These are phyloP conservation scores for Wasmannia auropunctata DNA, from an alignment of 1,140 invertebrate species.

Conservation along the genomic window DNA sequence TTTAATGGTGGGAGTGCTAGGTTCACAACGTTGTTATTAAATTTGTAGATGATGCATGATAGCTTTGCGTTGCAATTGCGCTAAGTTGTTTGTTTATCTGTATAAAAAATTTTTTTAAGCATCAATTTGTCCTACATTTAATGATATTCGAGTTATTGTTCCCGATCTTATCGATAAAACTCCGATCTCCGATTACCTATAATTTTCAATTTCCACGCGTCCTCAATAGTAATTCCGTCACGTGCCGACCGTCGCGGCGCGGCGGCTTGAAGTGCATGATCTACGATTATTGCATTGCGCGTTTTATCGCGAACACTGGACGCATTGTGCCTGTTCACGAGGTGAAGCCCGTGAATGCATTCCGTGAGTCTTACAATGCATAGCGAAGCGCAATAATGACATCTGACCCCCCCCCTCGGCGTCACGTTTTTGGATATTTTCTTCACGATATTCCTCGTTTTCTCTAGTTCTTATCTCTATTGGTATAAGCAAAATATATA, in stretches of 20 bases:
- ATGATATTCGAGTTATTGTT: not conserved
- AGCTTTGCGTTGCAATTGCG: not conserved
- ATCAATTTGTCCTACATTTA: not conserved
- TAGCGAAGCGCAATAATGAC: conserved; percentile 23
- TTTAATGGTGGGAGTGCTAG: too few relatives aligned
- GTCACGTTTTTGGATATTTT: conserved; percentile 16
- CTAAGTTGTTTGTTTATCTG: not conserved
- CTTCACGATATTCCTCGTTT: not conserved
- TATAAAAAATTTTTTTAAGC: not conserved
- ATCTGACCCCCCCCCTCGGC: not conserved
- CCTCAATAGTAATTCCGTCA: conserved; percentile 27
- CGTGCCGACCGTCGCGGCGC: conserved; percentile 1
- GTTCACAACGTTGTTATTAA: too few relatives aligned
- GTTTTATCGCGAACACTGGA: conserved; percentile 45
- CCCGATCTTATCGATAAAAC: not conserved
- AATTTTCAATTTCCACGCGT: conserved; percentile 13
- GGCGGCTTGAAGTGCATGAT: conserved; percentile 3
- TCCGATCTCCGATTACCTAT: conserved; percentile 12
- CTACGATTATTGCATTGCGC: conserved; percentile 35
- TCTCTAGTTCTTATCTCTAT: not conserved
- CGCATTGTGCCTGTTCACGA: conserved; percentile 47
- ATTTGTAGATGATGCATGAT: not conserved
- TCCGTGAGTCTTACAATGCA: conserved; percentile 15
- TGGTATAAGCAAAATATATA: not conserved
- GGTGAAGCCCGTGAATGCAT: conserved; percentile 38